Percentiles rank a stretch among this genome's conserved stretches.
Conservation (phyloP, 2,888 invertebrate genomes). For the Eretmocerus hayati region DNA sequence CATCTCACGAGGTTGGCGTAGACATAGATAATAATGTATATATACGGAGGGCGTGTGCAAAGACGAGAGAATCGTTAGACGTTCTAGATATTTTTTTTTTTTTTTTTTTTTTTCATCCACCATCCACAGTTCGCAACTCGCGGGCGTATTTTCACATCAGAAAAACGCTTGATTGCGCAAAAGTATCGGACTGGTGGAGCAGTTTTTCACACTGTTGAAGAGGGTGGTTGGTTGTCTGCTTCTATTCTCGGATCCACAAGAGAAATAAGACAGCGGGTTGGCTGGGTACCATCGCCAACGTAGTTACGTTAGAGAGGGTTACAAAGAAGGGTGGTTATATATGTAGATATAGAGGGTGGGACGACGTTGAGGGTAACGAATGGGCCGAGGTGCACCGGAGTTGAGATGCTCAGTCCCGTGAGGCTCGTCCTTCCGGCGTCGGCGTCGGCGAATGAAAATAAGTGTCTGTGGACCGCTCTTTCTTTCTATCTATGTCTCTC, state of each 20-base stretch:
- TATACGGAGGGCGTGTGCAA: too few relatives aligned
- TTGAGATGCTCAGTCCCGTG: constrained; percentile 43
- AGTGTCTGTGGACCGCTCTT: constrained; percentile 30
- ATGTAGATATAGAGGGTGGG: not conserved
- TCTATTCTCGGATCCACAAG: not conserved
- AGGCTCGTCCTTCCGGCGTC: constrained; percentile 41
- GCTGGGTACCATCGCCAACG: too few relatives aligned
- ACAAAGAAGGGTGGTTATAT: too few relatives aligned
- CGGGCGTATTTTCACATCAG: constrained; percentile 13
- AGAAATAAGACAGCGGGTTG: not conserved
- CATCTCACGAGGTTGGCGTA: too few relatives aligned
- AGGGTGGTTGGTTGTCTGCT: not conserved
- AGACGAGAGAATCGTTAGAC: too few relatives aligned
- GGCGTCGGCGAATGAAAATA: constrained; percentile 44
- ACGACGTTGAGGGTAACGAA: constrained; percentile 45
- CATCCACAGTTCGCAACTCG: too few relatives aligned
- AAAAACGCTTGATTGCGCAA: constrained; percentile 22
- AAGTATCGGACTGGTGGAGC: constrained; percentile 15
- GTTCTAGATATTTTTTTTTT: not conserved
- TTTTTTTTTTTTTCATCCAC: not conserved
- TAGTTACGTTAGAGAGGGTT: not conserved
- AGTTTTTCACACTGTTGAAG: not conserved
- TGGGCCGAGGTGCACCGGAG: constrained; percentile 40
- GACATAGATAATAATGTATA: too few relatives aligned
- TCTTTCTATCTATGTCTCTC: constrained; percentile 17